phyloP scores from a whole-genome alignment of 2,888 invertebrate species.

The Troglohyphantes excavatus region DNA sequence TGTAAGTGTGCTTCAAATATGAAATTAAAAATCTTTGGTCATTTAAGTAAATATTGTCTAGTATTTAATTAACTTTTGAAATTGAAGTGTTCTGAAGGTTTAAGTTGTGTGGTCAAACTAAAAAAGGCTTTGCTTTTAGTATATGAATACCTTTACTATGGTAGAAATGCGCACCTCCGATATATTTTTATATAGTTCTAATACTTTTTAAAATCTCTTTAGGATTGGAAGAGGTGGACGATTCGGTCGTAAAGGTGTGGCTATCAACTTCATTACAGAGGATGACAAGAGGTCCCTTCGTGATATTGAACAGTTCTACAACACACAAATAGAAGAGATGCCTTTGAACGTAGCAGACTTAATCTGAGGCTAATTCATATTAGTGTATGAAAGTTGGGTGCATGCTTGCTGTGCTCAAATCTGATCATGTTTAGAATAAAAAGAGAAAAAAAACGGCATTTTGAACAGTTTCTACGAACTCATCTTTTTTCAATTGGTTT shows the following conservation, averaged over 20 bases:
- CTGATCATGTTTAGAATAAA: constrained; percentile 66
- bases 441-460: constrained; percentile 45
- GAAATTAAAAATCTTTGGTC: too few species aligned
- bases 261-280: constrained; percentile 99
- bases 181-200: too few species aligned
- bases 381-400: constrained; percentile 75
- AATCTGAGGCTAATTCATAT: constrained; percentile 87
- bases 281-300: constrained; percentile 96
- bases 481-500: constrained; percentile 29
- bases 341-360: constrained; percentile 99
- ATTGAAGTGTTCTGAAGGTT: too few species aligned
- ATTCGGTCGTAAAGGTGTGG: constrained; percentile 99
- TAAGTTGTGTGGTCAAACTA: too few species aligned
- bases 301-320: constrained; percentile 99
- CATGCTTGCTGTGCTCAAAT: constrained; percentile 76
- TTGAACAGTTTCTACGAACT: constrained; percentile 66
- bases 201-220: too few species aligned
- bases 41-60: too few species aligned
- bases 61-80: too few species aligned
- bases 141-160: too few species aligned
- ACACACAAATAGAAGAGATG: constrained; percentile 99
- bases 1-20: too few species aligned
- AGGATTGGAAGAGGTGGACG: constrained; percentile 99
- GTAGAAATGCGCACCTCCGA: too few species aligned
- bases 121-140: too few species aligned